These are phyloP conservation scores for Lipophrys pholis DNA, from an alignment of 2,113 vertebrate genomes.

Conservation along the genomic window DNA sequence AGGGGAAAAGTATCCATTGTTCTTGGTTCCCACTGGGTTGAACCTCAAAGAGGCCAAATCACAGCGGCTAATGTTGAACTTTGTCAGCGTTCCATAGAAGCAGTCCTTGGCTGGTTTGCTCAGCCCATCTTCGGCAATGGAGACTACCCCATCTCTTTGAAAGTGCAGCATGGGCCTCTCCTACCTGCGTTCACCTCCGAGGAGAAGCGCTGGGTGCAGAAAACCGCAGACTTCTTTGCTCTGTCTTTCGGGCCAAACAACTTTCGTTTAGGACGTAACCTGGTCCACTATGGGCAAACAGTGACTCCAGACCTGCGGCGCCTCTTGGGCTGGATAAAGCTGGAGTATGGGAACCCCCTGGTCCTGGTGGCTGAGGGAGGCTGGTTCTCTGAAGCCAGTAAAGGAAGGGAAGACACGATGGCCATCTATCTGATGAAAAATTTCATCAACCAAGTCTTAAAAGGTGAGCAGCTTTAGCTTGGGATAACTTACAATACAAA, in stretches of 20 bases:
- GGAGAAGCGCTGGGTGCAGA: conserved; percentile 86
- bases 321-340: conserved; percentile 90
- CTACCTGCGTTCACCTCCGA: conserved; percentile 86
- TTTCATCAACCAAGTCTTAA: conserved; percentile 93
- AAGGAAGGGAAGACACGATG: conserved; percentile 91
- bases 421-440: conserved; percentile 93
- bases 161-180: conserved; percentile 64
- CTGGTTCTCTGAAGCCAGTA: conserved; percentile 91
- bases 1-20: conserved; percentile 91
- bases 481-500: background rate
- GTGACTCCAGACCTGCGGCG: conserved; percentile 88
- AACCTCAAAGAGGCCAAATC: conserved; percentile 84
- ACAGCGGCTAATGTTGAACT: conserved; percentile 74
- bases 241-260: conserved; percentile 96
- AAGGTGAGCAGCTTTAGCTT: conserved; percentile 82
- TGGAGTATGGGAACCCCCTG: conserved; percentile 88
- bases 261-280: conserved; percentile 82
- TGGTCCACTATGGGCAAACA: conserved; percentile 85
- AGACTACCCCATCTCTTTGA: conserved; percentile 90
- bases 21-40: conserved; percentile 94
- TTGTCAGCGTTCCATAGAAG: conserved; percentile 91
- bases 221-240: conserved; percentile 95
- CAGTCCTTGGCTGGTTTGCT: conserved; percentile 95
- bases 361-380: conserved; percentile 93
- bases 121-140: conserved; percentile 90